Conservation (phyloP, 2,113 vertebrate genomes). For the Crotalus tigris region DNA sequence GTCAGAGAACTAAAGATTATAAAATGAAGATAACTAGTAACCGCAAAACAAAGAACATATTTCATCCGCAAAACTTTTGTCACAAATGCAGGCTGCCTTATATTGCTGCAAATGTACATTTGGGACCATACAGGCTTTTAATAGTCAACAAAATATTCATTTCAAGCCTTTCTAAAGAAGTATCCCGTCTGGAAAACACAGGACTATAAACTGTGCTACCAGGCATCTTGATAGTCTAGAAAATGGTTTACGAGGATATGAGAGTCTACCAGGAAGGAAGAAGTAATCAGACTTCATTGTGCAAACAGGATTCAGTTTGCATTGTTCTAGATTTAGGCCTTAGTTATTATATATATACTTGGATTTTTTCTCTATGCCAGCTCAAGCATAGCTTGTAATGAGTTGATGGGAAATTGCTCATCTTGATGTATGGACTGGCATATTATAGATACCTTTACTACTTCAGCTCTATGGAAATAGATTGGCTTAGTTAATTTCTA, state of each 20-base stretch:
- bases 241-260: too few relatives aligned
- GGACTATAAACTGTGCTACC: background rate
- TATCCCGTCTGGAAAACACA: background rate
- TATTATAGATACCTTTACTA: constrained; percentile 16
- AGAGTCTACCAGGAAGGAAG: background rate
- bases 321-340: background rate
- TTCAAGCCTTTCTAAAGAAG: background rate
- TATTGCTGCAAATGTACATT: background rate
- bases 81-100: background rate
- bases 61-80: background rate
- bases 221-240: background rate
- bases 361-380: constrained; percentile 13
- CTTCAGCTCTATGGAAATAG: constrained; percentile 30
- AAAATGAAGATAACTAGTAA: background rate
- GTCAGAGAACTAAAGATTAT: background rate
- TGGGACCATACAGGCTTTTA: background rate
- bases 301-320: background rate
- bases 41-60: background rate
- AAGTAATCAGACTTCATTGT: background rate
- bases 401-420: background rate
- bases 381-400: background rate
- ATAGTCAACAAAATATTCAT: background rate
- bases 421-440: constrained; percentile 50
- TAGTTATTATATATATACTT: background rate
- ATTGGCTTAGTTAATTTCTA: constrained; percentile 46